Conservation (phyloP, 2,888 invertebrate genomes). For the Epirrita christyi region DNA sequence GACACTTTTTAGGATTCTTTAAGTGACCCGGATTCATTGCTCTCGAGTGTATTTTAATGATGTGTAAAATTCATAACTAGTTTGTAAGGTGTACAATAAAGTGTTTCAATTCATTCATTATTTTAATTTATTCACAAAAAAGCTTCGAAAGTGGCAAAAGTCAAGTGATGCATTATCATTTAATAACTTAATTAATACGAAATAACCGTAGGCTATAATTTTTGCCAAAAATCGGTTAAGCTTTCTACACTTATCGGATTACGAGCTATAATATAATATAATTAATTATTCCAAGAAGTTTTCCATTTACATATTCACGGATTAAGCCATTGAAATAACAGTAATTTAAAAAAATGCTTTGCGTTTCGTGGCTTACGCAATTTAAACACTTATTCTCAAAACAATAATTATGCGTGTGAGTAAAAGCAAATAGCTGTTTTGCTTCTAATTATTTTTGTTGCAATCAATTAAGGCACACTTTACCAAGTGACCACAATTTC, state of each 20-base stretch:
- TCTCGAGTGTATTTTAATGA: no score
- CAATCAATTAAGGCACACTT: no score
- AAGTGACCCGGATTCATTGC: no score
- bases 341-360: slow-evolving; percentile 35
- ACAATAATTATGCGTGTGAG: neutral
- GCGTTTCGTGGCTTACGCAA: neutral
- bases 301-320: slow-evolving; percentile 42
- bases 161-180: slow-evolving; percentile 26
- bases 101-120: no score
- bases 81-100: no score
- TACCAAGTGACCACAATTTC: no score
- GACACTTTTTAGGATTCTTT: no score
- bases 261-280: neutral
- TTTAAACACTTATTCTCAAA: neutral
- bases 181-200: slow-evolving; percentile 40
- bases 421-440: neutral
- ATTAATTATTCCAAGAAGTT: slow-evolving; percentile 4
- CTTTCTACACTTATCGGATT: slow-evolving; percentile 9
- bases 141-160: slow-evolving; percentile 6
- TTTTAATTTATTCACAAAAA: no score
- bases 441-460: neutral
- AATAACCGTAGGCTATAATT: slow-evolving; percentile 22
- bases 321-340: slow-evolving; percentile 43
- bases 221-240: slow-evolving; percentile 21
- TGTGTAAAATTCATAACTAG: no score